A percentile compares a stretch with the other conserved stretches of the same genome.
These are phyloP conservation scores for Pantherophis vulpinus DNA, from an alignment of 2,797 vertebrate genomes.

Conservation along the genomic window DNA sequence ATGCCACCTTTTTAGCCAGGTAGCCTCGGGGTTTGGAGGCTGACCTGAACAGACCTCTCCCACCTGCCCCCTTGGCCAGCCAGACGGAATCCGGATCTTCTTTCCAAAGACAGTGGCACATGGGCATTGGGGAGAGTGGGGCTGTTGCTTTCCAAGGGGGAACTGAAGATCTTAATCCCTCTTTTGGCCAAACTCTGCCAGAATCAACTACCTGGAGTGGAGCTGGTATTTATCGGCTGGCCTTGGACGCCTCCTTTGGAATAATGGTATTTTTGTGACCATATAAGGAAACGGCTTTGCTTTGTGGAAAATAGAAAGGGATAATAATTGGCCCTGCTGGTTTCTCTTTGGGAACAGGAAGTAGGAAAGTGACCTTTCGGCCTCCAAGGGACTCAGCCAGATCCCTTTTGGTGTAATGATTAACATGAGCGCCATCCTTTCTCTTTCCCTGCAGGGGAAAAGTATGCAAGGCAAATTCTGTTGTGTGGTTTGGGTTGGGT, in stretches of 20 bases:
- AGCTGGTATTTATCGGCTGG: conserved; percentile 56
- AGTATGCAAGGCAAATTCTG: neutral
- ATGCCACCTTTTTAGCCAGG: neutral
- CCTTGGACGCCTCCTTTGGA: conserved; percentile 65
- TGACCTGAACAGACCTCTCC: neutral
- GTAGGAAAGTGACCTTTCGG: conserved; percentile 65
- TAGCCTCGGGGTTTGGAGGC: neutral
- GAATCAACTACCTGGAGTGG: conserved; percentile 35
- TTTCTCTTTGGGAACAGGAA: conserved; percentile 59
- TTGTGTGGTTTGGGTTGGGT: neutral
- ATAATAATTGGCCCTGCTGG: conserved; percentile 44
- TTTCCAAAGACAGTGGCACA: neutral
- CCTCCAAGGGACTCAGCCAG: conserved; percentile 3
- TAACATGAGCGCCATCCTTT: conserved; percentile 38
- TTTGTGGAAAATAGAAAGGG: conserved; percentile 30
- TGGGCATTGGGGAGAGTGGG: neutral
- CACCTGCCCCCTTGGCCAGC: neutral
- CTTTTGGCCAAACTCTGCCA: conserved; percentile 49
- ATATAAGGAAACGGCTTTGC: conserved; percentile 72
- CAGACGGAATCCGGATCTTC: neutral
- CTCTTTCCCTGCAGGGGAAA: neutral
- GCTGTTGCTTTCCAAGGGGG: neutral
- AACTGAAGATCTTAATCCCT: conserved; percentile 12
- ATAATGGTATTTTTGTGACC: conserved; percentile 64
- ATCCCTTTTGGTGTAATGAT: conserved; percentile 54